Evolutionary conservation across 2,797 vertebrate genomes (phyloP).

Genomic region (Sciurus carolinensis): DNA sequence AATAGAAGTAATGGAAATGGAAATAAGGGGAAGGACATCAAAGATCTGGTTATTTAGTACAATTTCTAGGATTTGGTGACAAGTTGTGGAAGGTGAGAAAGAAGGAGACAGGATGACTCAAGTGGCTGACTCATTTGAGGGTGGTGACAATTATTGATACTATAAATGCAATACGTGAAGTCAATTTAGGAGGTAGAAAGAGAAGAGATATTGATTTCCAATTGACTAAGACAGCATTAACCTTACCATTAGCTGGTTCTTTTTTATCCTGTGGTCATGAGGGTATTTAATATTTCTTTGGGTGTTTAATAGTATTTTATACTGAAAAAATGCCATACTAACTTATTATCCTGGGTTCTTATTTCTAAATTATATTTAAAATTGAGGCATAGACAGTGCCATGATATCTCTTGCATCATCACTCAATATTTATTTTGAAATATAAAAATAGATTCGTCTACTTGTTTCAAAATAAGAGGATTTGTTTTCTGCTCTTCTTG

Average conservation of each 20-base stretch:
- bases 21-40: neutral
- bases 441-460: conserved; percentile 31
- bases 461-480: conserved; percentile 55
- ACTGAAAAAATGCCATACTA: neutral
- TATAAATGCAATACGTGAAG: neutral
- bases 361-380: conserved; percentile 11
- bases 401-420: neutral
- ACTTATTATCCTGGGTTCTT: neutral
- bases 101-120: neutral
- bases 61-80: neutral
- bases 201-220: neutral
- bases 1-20: neutral
- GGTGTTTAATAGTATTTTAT: neutral
- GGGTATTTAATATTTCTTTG: neutral
- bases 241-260: neutral
- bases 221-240: neutral
- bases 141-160: neutral
- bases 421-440: conserved; percentile 25
- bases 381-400: neutral
- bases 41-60: neutral
- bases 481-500: conserved; percentile 42
- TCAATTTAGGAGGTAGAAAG: neutral
- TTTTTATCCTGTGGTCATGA: neutral
- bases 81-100: neutral
- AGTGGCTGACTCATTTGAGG: neutral